Conservation (phyloP, 2,113 vertebrate species). For the Salvelinus namaycush region DNA sequence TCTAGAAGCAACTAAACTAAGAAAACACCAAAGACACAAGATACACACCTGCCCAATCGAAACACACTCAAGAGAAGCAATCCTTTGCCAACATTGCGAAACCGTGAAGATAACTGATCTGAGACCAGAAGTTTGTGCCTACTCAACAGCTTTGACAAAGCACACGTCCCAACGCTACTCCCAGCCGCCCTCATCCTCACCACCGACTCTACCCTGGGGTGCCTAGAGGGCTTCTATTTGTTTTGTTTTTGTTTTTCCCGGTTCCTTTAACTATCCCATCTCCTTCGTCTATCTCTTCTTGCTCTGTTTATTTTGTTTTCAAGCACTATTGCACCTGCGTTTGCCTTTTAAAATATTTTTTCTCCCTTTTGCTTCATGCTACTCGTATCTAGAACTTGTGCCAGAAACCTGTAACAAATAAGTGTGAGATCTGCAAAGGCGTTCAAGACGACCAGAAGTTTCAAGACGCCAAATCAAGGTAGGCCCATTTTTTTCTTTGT, state of each 20-base stretch:
- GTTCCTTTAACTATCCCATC: conserved; percentile 46
- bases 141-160: conserved; percentile 99
- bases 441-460: conserved; percentile 45
- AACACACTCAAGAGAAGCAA: conserved; percentile 84
- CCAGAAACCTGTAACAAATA: conserved; percentile 66
- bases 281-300: conserved; percentile 62
- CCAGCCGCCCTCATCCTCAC: conserved; percentile 97
- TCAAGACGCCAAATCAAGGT: conserved; percentile 67
- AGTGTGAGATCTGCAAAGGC: conserved; percentile 56
- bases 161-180: conserved; percentile 99
- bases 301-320: conserved; percentile 57
- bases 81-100: conserved; percentile 72
- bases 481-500: conserved; percentile 23
- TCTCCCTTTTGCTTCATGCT: conserved; percentile 57
- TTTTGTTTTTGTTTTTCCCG: conserved; percentile 68
- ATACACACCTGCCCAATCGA: conserved; percentile 73
- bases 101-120: conserved; percentile 92
- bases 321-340: conserved; percentile 68
- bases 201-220: conserved; percentile 80
- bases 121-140: conserved; percentile 99
- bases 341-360: conserved; percentile 55
- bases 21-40: conserved; percentile 80
- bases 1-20: conserved; percentile 81
- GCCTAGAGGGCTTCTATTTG: conserved; percentile 93
- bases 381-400: conserved; percentile 69